Evolutionary conservation across 2,797 vertebrate genomes (phyloP), one percentile per base, ranked within the genome.

Genomic region (Gobionotothen gibberifrons): DNA sequence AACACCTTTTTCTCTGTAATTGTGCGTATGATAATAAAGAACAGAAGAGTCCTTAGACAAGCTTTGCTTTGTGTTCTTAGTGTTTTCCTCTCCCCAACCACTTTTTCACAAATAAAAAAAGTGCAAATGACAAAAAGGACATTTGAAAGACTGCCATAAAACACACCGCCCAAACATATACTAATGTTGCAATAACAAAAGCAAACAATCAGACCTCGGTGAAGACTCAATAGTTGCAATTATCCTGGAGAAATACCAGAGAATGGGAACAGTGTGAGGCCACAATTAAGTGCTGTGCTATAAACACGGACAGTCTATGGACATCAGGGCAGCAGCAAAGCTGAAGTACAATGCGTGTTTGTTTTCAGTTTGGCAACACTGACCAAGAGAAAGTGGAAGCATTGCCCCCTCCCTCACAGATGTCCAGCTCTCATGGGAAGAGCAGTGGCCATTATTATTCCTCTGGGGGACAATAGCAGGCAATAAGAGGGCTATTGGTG

Each of bases 281-380:
- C 83, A 87, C 88, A 90, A 92, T 92, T 87, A 89, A 86, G 76
- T 84, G 84, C 84, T 63, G 85, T 79, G 85, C 87, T 77, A 90
- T 93, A 90, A 92, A 91, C 82, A 80, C 59, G 54, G 69, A 59
- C 72, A 81, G 87, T 85, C 75, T 72, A 75, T 83, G 69, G 83
- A 79, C 81, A 71, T 77, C 82, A 83, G 84, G 55, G 83, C 73
- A 57, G 74, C 71, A 61, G 77, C 81, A 63, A 57, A 77, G 74
- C 72, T 39, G 36, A 5, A 75, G 77, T 81, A 95, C 91, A 94
- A 93, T 87, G 85, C 76, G 44, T 76, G 74, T 90, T 93, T 95
- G 94, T 94, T 90, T 85, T 75, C 78, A 67, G 72, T 77, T 77
- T 90, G 86, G 92, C 89, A 86, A 69, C 81, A 86, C 81, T 90